Evolutionary conservation across 2,113 vertebrate species (phyloP).

Genomic region (Xiphias gladius): DNA sequence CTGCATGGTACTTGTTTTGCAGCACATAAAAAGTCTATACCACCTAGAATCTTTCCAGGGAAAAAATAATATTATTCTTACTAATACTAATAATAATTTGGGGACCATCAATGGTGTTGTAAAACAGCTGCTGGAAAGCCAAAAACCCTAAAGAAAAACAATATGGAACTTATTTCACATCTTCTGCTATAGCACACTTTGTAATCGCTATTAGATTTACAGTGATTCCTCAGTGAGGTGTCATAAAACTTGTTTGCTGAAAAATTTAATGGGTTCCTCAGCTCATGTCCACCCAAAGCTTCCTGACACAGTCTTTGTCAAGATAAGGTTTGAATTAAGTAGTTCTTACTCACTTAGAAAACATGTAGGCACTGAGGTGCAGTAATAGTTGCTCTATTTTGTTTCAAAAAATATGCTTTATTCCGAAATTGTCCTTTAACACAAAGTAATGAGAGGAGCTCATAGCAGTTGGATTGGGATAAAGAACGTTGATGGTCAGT

Average conservation of each 20-base stretch:
- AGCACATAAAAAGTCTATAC: neutral
- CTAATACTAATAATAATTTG: too few species aligned
- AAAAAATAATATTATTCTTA: too few species aligned
- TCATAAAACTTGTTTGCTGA: constrained; percentile 59
- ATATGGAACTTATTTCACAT: too few species aligned
- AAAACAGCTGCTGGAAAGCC: constrained; percentile 20
- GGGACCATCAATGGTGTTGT: constrained; percentile 28
- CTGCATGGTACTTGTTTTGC: neutral
- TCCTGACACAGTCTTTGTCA: neutral
- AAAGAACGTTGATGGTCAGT: too few species aligned
- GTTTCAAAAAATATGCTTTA: too few species aligned
- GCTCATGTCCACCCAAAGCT: constrained; percentile 8
- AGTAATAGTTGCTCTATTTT: too few species aligned
- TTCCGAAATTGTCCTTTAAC: too few species aligned
- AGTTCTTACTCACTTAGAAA: neutral
- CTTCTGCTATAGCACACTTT: constrained; percentile 26
- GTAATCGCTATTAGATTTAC: constrained; percentile 43
- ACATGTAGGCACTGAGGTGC: too few species aligned
- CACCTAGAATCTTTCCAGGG: too few species aligned
- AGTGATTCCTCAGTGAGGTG: constrained; percentile 44
- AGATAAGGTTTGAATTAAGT: neutral
- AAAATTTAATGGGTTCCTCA: constrained; percentile 53
- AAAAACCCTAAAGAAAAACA: too few species aligned
- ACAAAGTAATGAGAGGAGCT: too few species aligned
- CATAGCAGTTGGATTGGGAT: too few species aligned